Base-by-base conservation (phyloP, 2,888 invertebrate genomes). In the Stenichneumon culpator region DNA sequence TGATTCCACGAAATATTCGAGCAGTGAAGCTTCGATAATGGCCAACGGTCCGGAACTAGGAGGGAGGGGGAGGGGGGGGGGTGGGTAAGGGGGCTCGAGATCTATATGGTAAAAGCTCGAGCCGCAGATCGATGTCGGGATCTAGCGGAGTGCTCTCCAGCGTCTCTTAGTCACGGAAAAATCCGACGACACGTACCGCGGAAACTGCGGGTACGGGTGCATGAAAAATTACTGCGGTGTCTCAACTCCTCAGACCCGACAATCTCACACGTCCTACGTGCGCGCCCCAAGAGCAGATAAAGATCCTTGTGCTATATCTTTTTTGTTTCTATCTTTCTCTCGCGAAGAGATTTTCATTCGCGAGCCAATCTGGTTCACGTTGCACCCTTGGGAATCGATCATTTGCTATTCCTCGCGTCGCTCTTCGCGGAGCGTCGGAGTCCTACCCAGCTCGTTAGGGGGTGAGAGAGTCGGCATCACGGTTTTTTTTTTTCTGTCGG, bases 171-270 rank as follows among this genome's bases (percentile, higher is more conserved):
- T 47, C 36, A 22, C 32, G 32, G 44, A 25, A 54, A 75, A 85
- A 73, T 47, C 60, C 60, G 73, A 80, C 75, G 77, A 72, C 84
- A 47, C 44, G 44, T 44, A 44, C 74, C 73, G 78, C 70, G 74
- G 78, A 63, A 63, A 79, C 73, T 79, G 44, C 44, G 32, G 14
- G 16, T 63, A 19, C 52, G 73, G 63, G 52, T 25, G 69, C 75
- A 16, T 77, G 82, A 85, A 85, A 84, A 82, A 85, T 82, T 77
- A 82, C 85, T 79, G 82, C 85, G 28, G 77, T 69, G 69, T 77
- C 67, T 82, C 67, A 57, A 70, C 73, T 79, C 70, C 32, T 16
- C 14, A 28, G 60, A 63, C 1, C 25, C 63, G 75, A 65, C 65
- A 52, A 39, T 67, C 36, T 67, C 67, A n/a, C 39, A 22, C 39